These are phyloP conservation scores for Sebastes cheni DNA, from an alignment of 2,797 vertebrate species.

Conservation along the genomic window DNA sequence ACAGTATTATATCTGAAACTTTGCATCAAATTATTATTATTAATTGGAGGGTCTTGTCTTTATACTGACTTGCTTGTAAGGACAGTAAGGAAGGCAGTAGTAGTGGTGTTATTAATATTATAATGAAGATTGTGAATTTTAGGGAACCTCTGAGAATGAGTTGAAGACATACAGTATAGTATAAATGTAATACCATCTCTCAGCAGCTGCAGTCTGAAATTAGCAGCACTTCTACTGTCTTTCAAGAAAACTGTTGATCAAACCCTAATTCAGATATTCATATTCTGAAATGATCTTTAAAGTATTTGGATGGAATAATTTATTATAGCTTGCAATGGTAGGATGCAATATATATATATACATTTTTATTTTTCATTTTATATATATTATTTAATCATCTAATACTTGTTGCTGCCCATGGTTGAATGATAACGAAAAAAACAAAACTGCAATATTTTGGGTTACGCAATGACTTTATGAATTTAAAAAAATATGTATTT, in stretches of 20 bases:
- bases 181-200: neutral
- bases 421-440: neutral
- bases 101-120: neutral
- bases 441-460: no score
- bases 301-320: neutral
- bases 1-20: neutral
- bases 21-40: neutral
- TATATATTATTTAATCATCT: neutral
- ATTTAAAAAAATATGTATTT: neutral
- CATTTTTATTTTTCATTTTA: neutral
- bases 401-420: neutral
- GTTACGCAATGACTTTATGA: no score
- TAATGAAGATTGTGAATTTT: neutral
- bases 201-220: neutral
- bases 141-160: neutral
- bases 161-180: neutral
- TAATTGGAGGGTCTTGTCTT: neutral
- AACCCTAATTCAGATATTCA: conserved; percentile 1
- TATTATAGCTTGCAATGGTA: neutral
- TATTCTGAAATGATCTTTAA: neutral
- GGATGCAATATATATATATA: neutral
- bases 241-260: neutral
- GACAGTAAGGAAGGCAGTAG: neutral
- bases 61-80: neutral
- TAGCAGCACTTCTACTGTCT: neutral